Percentiles rank a stretch among this genome's conserved stretches.
Evolutionary conservation across 2,113 vertebrate species (phyloP).

Genomic region (Murina feae): DNA sequence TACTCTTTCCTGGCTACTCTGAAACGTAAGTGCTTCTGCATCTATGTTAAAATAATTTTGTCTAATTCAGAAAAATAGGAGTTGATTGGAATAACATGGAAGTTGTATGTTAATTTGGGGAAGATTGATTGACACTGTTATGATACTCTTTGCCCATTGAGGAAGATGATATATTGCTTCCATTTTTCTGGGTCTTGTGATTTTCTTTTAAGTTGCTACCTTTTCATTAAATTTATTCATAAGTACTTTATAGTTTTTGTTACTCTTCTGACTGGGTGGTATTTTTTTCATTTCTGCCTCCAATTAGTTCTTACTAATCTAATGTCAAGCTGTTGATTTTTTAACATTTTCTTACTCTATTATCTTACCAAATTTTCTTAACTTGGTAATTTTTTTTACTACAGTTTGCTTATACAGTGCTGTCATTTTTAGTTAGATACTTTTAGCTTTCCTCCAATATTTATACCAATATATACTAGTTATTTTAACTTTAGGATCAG

Average conservation of each 20-base stretch:
- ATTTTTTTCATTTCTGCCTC: background rate
- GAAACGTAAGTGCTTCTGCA: background rate
- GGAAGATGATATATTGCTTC: background rate
- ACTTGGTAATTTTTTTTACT: background rate
- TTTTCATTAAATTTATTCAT: background rate
- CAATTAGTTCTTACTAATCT: background rate
- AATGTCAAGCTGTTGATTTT: background rate
- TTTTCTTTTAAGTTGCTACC: background rate
- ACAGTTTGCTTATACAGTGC: background rate
- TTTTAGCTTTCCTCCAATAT: background rate
- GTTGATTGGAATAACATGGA: background rate
- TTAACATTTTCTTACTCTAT: background rate
- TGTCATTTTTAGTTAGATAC: background rate
- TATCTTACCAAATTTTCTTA: background rate
- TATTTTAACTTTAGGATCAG: background rate
- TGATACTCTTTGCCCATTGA: background rate
- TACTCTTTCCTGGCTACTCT: background rate
- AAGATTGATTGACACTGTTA: background rate
- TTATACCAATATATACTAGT: background rate
- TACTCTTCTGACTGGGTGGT: background rate
- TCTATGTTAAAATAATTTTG: background rate
- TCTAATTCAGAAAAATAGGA: background rate
- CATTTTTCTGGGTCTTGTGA: background rate
- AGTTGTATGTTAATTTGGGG: background rate
- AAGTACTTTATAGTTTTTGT: background rate